Evolutionary conservation across 2,888 invertebrate genomes (phyloP).

Genomic region (Digitonthophagus gazella): DNA sequence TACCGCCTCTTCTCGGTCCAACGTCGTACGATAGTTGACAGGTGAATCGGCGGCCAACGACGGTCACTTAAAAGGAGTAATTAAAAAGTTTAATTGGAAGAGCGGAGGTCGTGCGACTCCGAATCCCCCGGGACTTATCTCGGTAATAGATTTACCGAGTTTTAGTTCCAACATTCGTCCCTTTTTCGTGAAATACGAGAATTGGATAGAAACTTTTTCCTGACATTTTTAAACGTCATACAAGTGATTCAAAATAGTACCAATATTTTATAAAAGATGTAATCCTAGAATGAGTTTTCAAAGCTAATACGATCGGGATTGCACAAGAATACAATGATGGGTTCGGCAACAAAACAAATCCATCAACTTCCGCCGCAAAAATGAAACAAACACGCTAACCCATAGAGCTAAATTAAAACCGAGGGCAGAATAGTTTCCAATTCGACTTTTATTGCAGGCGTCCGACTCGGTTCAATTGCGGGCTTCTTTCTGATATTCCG

Average conservation of each 20-base stretch:
- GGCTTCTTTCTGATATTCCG: neutral
- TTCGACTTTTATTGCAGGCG: neutral
- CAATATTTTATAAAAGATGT: neutral
- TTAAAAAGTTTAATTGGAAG: neutral
- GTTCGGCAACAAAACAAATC: neutral
- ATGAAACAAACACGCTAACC: neutral
- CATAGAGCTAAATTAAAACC: neutral
- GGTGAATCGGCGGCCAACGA: neutral
- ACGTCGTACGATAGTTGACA: neutral
- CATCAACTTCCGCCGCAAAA: neutral
- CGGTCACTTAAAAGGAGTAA: neutral
- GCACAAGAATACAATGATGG: neutral
- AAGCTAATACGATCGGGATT: neutral
- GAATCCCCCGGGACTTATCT: neutral
- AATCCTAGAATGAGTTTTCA: neutral
- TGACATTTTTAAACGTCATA: neutral
- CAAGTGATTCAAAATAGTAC: neutral
- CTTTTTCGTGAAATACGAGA: neutral
- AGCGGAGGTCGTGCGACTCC: neutral
- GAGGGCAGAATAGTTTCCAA: neutral
- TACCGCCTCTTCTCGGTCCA: neutral
- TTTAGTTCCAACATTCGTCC: neutral
- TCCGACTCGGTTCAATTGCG: neutral
- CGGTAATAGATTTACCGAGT: neutral
- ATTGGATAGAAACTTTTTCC: neutral